Base-by-base conservation (phyloP, 1,140 invertebrate genomes). In the Wiebesia pumilae region DNA sequence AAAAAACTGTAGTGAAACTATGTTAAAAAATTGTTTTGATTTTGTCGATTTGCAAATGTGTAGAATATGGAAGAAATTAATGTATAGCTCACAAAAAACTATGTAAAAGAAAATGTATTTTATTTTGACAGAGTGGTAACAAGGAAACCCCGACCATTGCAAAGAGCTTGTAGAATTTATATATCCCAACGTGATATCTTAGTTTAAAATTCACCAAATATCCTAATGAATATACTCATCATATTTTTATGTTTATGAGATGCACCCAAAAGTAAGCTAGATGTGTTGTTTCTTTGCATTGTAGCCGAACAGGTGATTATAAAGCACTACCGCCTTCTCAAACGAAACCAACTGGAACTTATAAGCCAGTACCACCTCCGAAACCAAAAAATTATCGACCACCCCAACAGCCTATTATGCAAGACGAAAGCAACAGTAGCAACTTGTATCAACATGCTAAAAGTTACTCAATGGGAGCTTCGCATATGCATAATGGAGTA, bases 361-460 rank as follows among this genome's bases (percentile, higher is more conserved):
- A 98, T 93, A 98, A 98, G 91, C 97, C 97, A 0, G 96, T 98
- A 83, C 97, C 97, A 38, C 97, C 97, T 38, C 97, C 97, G 0
- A 98, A 98, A 91, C 97, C 97, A 58, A 98, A 98, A 91, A 98
- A 98, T 92, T 98, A 98, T 91, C 95, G 97, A 30, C 97, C 97
- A 47, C 97, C 97, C 0, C 95, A 95, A 87, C 91, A 90, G 40
- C 88, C 90, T 33, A 35, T 92, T 14, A 87, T 90, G 43, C 92
- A 93, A 69, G 90, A 93, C 54, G 92, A 94, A 24, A 93, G 91
- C 43, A 93, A 92, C 51, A 82, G 89, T 3, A 91, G 86, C 3
- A 94, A 92, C 89, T 86, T 93, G 81, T 94, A 94, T 87, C 93
- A 94, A 43, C 94, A 94, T 79, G 91, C 92, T 0, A 94, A 94